Evolutionary conservation across 2,113 vertebrate species (phyloP).

Genomic region (Scomber japonicus): DNA sequence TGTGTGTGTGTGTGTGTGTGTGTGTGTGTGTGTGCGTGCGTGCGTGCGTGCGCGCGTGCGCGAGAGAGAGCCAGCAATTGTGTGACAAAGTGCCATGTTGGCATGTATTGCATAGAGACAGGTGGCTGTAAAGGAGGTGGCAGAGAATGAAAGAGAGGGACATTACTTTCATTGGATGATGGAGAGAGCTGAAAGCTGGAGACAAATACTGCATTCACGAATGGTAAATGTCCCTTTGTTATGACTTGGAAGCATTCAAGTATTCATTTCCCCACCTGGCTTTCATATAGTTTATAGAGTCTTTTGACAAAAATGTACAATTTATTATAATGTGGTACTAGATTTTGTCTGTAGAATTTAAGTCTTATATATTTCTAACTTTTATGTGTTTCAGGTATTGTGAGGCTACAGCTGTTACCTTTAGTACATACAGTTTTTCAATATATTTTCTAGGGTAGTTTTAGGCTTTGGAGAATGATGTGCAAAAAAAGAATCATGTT

Average conservation of each 20-base stretch:
- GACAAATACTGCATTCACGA: not conserved
- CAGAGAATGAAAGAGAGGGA: conserved; percentile 34
- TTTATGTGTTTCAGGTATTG: not conserved
- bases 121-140: conserved; percentile 60
- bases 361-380: not conserved
- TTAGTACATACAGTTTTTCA: no score
- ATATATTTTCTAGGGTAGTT: no score
- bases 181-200: not conserved
- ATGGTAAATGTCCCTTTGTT: no score
- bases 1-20: not conserved
- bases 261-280: not conserved
- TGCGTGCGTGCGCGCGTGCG: no score
- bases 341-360: not conserved
- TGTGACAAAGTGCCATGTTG: conserved; percentile 45
- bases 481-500: not conserved
- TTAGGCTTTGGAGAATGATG: no score
- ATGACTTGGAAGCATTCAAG: no score
- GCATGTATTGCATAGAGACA: conserved; percentile 52
- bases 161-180: conserved; percentile 30
- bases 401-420: no score
- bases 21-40: not conserved
- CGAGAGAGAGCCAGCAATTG: conserved; percentile 11
- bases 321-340: not conserved
- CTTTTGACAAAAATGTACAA: not conserved
- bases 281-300: not conserved